Evolutionary conservation across 2,797 vertebrate species (phyloP), one percentile per base, ranked within the genome.

Genomic region (Mus minutoides): DNA sequence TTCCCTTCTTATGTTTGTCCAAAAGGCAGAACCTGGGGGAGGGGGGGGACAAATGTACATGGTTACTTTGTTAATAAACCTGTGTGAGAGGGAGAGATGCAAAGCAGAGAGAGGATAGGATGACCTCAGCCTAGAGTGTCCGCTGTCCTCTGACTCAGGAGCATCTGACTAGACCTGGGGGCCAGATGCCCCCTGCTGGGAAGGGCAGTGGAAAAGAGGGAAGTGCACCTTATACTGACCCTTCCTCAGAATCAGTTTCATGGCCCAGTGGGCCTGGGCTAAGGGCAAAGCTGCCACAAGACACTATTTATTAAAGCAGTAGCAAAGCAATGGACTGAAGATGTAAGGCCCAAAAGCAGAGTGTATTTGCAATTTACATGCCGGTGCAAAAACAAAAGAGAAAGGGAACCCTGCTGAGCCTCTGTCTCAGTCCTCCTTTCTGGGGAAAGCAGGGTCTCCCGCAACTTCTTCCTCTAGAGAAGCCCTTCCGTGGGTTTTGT

Each of bases 121-220:
- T 96, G 96, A 94, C 92, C 94, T 96, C 95, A 92, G 92, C 91
- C 56, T 46, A 24, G 85, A 75, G 77, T 60, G 86, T 73, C 37
- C 43, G 26, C 29, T 56, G 77, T 82, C 91, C 95, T 90, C 0
- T 96, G 97, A 97, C 88, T 97, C 95, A 97, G 92, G 93, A 92
- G 75, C 96, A 92, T 93, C 96, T 96, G 96, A 87, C 49, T 9
- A 12, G 58, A 37, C 88, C n/a, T 43, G 46, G 77, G 77, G 71
- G 94, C 94, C 79, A 40, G 4, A 34, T 58, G 76, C n/a, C 77
- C 91, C 64, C 71, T 91, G 12, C 75, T 11, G 49, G 84, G 94
- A 76, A 93, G 24, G 60, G 84, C 26, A 10, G 2, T 29, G 73
- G 86, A 91, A 69, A 54, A 76, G 54, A 76, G 71, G 84, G 24